These are phyloP conservation scores for Hypanus sabinus DNA, from an alignment of 2,113 vertebrate genomes.

Conservation along the genomic window DNA sequence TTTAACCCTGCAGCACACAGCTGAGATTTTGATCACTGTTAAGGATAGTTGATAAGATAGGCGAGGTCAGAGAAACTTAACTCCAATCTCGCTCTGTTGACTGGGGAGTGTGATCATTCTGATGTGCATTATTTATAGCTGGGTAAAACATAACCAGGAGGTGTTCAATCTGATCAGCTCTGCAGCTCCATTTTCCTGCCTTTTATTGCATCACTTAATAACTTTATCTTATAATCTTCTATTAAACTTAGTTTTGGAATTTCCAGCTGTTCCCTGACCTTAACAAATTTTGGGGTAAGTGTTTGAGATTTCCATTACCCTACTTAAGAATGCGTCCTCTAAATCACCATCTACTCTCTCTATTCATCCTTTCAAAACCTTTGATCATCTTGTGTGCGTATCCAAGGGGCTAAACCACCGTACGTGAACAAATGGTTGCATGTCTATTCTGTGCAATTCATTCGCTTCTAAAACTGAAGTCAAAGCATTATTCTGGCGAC, in stretches of 20 bases:
- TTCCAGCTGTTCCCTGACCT: background rate
- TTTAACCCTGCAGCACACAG: background rate
- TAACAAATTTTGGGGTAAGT: background rate
- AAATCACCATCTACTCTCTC: background rate
- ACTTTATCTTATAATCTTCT: background rate
- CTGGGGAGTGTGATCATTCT: background rate
- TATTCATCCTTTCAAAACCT: background rate
- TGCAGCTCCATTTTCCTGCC: background rate
- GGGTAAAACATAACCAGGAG: background rate
- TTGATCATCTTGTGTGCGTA: background rate
- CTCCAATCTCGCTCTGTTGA: background rate
- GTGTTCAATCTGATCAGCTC: background rate
- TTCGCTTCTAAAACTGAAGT: too few relatives aligned
- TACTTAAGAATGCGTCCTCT: background rate
- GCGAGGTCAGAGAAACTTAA: background rate
- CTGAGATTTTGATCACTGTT: background rate
- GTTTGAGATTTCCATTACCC: background rate
- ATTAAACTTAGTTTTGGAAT: background rate
- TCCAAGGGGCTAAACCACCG: too few relatives aligned
- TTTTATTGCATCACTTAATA: background rate
- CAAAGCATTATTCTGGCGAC: too few relatives aligned
- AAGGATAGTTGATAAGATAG: background rate
- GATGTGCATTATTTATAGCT: background rate
- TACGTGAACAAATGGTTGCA: too few relatives aligned
- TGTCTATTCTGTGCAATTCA: too few relatives aligned